Evolutionary conservation across 1,140 invertebrate genomes (phyloP), one percentile per base, ranked within the genome.

Genomic region (Leptoteleia sp.): DNA sequence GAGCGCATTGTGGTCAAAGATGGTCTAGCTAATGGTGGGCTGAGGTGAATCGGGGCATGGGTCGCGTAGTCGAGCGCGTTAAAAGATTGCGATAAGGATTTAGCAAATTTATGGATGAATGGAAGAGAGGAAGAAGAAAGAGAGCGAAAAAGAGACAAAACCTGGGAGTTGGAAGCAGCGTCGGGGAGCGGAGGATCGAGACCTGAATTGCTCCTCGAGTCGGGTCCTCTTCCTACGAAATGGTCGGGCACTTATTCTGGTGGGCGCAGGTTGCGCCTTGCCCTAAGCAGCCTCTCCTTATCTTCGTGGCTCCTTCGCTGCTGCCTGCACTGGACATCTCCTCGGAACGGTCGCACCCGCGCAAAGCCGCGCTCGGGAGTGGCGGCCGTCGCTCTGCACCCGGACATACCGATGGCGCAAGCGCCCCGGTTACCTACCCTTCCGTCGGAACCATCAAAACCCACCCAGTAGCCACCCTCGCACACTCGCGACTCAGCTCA

Each of bases 281-380:
- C 31, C 57, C 62, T 17, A 67, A 72, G 70, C 40, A 76, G 48
- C 57, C 64, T 62, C 67, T 79, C 67, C 57, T 76, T 70, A 70
- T 72, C 62, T 70, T 62, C 45, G 61, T 71, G 52, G 61, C 65
- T 79, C 31, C 55, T 64, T 71, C 29, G 62, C 19, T 62, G 62
- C 73, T 76, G 52, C 62, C 82, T 76, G 50, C 83, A 83, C 82
- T 85, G 83, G 82, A 88, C 88, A 89, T 88, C 79, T 84, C 80
- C 67, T 84, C 84, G 83, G 83, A 87, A 87, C 87, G 87, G 83
- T 88, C 82, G 87, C 87, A 89, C 84, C 87, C 87, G 89, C 85
- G 88, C 86, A 87, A 88, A 86, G 85, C 84, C 88, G 88, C 88
- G 87, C 87, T 86, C 87, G 88, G 88, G 88, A 87, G 87, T 89